Base-by-base conservation (phyloP, 2,888 invertebrate genomes). In the Ganaspis brasiliensis region DNA sequence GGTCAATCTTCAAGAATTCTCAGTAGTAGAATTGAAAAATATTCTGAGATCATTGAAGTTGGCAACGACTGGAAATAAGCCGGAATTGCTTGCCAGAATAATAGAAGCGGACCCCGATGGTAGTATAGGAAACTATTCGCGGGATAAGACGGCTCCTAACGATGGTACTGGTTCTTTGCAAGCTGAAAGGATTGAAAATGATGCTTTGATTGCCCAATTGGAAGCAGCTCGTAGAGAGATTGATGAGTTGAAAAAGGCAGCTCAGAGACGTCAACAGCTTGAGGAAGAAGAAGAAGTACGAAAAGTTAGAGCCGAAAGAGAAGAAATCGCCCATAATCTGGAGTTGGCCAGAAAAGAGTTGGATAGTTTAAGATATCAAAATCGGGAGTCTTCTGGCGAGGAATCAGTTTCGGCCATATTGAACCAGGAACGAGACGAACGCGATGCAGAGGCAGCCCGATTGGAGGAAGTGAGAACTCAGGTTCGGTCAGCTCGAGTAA, bases 11-110 rank as follows among this genome's bases (percentile, higher is more conserved):
- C 2, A 31, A 2, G 31, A 31, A 6, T 31, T 4, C 6, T 31
- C 31, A 6, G 31, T 31, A 6, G 31, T 31, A 4, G 31, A 31
- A 6, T 31, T 31, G 6, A 31, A 31, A 6, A 6, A 31, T 2
- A 31, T 31, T 31, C 6, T 31, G 31, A 31, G 6, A 31, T 2
- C 31, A 4, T 6, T 52, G 52, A 19, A 19, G 4, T 14, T 26
- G 24, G 16, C 40, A 5, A 73, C 73, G 24, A 26, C 61, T 1
- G 61, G 74, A 49, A 63, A 52, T 10, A 73, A 63, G 12, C 61
- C 61, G 14, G 73, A 61, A n/a, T 31, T 73, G 26, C 12, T 73
- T 24, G 40, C 63, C 14, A 26, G 16, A 0, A 59, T 73, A 1
- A 12, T 12, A 12, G 45, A 63, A 31, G 37, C 19, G 8, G 31